These are phyloP conservation scores for Heterohyrax brucei DNA, from an alignment of 2,797 vertebrate species.

Conservation along the genomic window DNA sequence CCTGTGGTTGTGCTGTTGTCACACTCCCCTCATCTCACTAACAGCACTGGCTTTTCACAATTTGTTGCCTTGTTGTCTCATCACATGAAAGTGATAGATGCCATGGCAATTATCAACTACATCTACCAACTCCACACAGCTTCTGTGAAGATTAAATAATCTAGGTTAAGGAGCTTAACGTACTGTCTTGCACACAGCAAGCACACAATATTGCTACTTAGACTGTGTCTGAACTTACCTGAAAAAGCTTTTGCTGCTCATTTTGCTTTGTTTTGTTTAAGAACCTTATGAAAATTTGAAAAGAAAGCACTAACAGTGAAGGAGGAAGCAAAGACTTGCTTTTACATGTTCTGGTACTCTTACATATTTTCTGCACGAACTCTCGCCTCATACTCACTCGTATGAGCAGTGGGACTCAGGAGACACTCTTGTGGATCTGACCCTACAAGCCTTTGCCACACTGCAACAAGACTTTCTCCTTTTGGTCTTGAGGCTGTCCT, in stretches of 20 bases:
- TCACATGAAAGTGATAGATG: not conserved
- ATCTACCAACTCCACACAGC: not conserved
- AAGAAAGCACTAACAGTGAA: not conserved
- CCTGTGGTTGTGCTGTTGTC: not conserved
- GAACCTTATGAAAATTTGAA: conserved; percentile 33
- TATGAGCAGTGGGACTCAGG: not conserved
- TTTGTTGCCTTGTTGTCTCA: conserved; percentile 41
- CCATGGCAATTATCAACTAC: conserved; percentile 19
- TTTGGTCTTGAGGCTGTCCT: not conserved
- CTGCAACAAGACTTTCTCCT: not conserved
- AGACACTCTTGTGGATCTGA: not conserved
- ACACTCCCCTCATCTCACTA: not conserved
- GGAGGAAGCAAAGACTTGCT: not conserved
- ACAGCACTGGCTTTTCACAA: not conserved
- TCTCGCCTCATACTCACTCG: not conserved
- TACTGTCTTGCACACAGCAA: not conserved
- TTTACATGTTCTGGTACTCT: not conserved
- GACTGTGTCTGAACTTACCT: conserved; percentile 20
- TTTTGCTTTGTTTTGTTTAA: not conserved
- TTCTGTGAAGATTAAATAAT: conserved; percentile 12
- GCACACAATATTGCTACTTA: not conserved
- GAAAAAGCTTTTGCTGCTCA: not conserved
- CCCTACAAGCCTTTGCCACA: not conserved
- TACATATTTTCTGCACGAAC: not conserved
- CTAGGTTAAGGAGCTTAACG: not conserved